Evolutionary conservation across 2,888 invertebrate genomes (phyloP).

Genomic region (Parascotia fuliginaria): DNA sequence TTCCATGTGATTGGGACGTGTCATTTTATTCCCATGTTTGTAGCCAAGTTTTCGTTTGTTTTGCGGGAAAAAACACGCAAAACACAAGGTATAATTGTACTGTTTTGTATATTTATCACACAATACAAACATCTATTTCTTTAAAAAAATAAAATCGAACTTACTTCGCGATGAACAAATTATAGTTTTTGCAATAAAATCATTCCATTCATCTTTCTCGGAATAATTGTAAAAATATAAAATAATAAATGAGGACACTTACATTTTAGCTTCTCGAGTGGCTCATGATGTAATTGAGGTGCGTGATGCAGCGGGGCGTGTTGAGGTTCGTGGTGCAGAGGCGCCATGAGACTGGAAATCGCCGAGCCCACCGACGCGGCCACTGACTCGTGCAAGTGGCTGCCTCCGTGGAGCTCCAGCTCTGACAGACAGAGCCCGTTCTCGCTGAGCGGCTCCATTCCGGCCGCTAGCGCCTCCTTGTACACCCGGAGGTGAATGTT

Average conservation of each 20-base stretch:
- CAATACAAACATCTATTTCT: too few species aligned
- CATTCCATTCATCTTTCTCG: too few species aligned
- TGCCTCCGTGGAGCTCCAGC: constrained; percentile 84
- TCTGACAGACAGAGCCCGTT: constrained; percentile 91
- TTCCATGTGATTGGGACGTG: constrained; percentile 42
- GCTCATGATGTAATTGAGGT: constrained; percentile 88
- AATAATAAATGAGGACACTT: constrained; percentile 73
- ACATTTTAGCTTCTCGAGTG: constrained; percentile 92
- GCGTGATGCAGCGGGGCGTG: constrained; percentile 86
- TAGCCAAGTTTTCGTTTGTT: neutral
- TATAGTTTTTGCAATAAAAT: too few species aligned
- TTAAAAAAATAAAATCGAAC: too few species aligned
- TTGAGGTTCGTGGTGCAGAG: constrained; percentile 84
- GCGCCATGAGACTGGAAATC: constrained; percentile 85
- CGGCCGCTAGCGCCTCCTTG: constrained; percentile 87
- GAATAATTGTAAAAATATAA: neutral
- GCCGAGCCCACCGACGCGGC: constrained; percentile 83
- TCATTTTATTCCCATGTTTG: constrained; percentile 22
- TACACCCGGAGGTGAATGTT: constrained; percentile 85
- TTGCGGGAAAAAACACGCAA: neutral
- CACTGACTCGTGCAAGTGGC: constrained; percentile 82
- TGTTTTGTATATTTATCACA: too few species aligned
- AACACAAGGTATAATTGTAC: too few species aligned
- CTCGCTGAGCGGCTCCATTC: constrained; percentile 89
- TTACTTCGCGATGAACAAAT: too few species aligned